Percentiles rank a stretch among this genome's conserved stretches.
phyloP scores from a whole-genome alignment of 2,113 vertebrate genomes.

The Ornithorhynchus anatinus region DNA sequence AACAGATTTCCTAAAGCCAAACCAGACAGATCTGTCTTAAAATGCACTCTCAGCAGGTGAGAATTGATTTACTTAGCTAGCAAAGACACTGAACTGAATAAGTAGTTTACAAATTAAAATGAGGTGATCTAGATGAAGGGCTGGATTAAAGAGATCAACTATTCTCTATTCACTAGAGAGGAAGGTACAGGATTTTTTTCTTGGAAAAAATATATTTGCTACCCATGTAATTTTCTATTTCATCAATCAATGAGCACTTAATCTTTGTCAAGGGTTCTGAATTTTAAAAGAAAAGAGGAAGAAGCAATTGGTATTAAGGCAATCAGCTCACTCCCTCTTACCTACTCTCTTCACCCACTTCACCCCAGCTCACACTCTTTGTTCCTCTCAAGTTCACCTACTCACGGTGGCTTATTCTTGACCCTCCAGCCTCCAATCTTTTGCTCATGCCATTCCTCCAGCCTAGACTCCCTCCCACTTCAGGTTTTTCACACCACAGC shows the following conservation, averaged over 20 bases:
- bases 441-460: too few species aligned
- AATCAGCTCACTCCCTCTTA: too few species aligned
- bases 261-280: not conserved
- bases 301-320: too few species aligned
- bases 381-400: too few species aligned
- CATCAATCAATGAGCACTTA: too few species aligned
- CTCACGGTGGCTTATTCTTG: too few species aligned
- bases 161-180: not conserved
- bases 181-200: not conserved
- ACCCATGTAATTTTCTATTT: not conserved
- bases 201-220: not conserved
- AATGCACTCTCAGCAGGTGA: not conserved
- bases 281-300: not conserved
- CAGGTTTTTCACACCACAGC: too few species aligned
- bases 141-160: not conserved
- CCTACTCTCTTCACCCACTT: too few species aligned
- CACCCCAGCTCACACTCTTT: too few species aligned
- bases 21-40: not conserved
- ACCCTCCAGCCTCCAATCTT: too few species aligned
- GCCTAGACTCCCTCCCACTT: too few species aligned
- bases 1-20: not conserved
- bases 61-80: not conserved
- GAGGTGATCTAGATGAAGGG: not conserved
- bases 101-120: not conserved
- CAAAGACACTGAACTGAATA: not conserved